Conservation (phyloP, 2,888 invertebrate species). For the Argyresthia goedartella region DNA sequence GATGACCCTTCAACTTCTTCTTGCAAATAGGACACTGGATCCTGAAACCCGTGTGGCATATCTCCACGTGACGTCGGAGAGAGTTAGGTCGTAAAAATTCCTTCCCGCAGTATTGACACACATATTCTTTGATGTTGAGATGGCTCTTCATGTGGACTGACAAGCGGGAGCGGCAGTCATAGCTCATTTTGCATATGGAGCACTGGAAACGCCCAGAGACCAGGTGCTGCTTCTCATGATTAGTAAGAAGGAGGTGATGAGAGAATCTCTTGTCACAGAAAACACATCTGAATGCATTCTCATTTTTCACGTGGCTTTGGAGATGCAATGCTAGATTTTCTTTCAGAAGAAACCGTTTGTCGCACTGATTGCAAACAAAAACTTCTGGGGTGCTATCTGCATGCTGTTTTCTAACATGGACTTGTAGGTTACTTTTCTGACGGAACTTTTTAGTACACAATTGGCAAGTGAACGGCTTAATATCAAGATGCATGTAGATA, state of each 20-base stretch:
- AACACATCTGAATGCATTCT: constrained; percentile 78
- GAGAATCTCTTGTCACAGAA: constrained; percentile 57
- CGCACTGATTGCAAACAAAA: constrained; percentile 80
- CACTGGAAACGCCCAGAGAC: constrained; percentile 81
- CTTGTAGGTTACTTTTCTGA: constrained; percentile 74
- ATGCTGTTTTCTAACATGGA: constrained; percentile 73
- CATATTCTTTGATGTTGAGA: constrained; percentile 79
- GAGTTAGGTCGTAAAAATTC: constrained; percentile 82
- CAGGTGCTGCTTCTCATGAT: constrained; percentile 82
- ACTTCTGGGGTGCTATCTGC: constrained; percentile 41
- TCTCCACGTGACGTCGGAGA: constrained; percentile 80
- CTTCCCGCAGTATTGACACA: constrained; percentile 85
- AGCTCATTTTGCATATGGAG: constrained; percentile 77
- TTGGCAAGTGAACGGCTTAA: constrained; percentile 73
- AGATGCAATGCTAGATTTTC: constrained; percentile 81
- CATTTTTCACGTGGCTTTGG: constrained; percentile 78
- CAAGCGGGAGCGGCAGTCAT: constrained; percentile 75
- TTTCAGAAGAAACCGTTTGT: constrained; percentile 81
- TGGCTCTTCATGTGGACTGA: constrained; percentile 78
- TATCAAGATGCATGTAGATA: constrained; percentile 74
- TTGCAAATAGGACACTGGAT: constrained; percentile 86
- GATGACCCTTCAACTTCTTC: constrained; percentile 84
- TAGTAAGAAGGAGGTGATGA: constrained; percentile 44
- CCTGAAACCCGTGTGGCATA: constrained; percentile 81
- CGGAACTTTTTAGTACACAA: constrained; percentile 75